A percentile compares a stretch with the other conserved stretches of the same genome.
These are phyloP conservation scores for Steatocranus sp. DNA, from an alignment of 2,797 vertebrate species.

Conservation along the genomic window DNA sequence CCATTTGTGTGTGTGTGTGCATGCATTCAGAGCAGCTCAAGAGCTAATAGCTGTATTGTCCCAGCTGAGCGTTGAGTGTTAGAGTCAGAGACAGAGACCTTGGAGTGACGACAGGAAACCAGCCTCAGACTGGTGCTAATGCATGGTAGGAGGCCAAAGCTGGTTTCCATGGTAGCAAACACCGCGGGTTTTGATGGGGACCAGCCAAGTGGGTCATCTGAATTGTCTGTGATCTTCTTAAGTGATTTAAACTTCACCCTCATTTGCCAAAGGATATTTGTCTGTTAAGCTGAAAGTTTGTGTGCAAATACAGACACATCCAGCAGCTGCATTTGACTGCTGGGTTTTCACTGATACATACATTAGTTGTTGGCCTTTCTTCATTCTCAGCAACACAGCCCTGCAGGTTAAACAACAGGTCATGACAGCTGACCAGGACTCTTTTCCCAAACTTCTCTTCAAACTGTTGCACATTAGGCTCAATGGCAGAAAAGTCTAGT, in stretches of 20 bases:
- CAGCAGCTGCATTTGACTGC: neutral
- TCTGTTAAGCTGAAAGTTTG: neutral
- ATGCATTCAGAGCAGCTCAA: neutral
- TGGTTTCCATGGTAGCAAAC: constrained; percentile 27
- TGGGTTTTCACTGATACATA: constrained; percentile 52
- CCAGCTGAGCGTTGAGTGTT: constrained; percentile 10
- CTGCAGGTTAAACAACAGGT: constrained; percentile 94
- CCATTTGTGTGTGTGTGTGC: neutral
- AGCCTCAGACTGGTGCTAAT: constrained; percentile 31
- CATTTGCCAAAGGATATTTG: neutral
- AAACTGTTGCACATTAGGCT: constrained; percentile 91
- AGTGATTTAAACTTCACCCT: constrained; percentile 25
- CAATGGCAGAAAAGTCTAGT: constrained; percentile 88
- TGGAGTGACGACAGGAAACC: constrained; percentile 56
- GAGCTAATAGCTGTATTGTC: constrained; percentile 40
- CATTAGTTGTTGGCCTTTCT: constrained; percentile 92
- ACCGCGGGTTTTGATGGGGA: neutral
- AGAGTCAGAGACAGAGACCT: constrained; percentile 18
- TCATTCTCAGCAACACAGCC: constrained; percentile 93
- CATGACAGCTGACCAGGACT: constrained; percentile 90
- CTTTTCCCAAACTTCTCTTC: constrained; percentile 96
- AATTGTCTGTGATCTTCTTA: constrained; percentile 42
- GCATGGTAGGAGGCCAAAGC: constrained; percentile 22
- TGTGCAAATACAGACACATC: neutral
- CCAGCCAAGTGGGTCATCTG: constrained; percentile 27